phyloP scores from a whole-genome alignment of 2,888 invertebrate genomes.

The Lampropteryx suffumata region DNA sequence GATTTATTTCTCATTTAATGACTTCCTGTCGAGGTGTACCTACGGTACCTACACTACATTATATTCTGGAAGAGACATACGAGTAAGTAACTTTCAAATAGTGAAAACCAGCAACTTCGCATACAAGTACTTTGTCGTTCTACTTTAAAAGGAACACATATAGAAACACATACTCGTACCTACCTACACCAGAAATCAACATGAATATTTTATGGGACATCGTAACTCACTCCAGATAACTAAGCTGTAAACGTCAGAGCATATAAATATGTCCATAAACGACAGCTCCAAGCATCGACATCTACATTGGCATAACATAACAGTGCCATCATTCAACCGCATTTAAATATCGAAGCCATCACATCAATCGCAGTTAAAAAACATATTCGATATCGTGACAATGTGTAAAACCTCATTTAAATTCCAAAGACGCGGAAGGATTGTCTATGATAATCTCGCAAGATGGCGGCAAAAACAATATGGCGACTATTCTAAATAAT shows the following conservation, averaged over 20 bases:
- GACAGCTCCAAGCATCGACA: constrained; percentile 1
- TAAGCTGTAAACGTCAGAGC: constrained; percentile 11
- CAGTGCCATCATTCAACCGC: constrained; percentile 4
- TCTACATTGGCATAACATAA: no score
- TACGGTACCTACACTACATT: no score
- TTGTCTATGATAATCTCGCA: constrained; percentile 32
- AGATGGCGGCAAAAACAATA: constrained; percentile 46
- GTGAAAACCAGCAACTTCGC: no score
- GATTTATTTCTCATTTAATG: no score
- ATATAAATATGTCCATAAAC: constrained; percentile 15
- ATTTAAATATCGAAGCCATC: constrained; percentile 13
- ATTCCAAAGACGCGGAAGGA: constrained; percentile 51
- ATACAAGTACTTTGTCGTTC: no score
- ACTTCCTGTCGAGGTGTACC: no score
- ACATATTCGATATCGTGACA: constrained; percentile 36
- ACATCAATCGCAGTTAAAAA: constrained; percentile 26
- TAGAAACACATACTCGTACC: no score
- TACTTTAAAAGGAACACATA: no score
- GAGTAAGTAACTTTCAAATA: no score
- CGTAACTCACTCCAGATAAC: constrained; percentile 12
- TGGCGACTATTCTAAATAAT: constrained; percentile 29
- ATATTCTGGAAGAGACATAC: no score
- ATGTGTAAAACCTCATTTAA: constrained; percentile 55
- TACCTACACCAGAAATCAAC: no score
- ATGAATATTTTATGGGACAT: constrained; percentile 9